These are phyloP conservation scores for Nematopogon swammerdamellus DNA, from an alignment of 2,888 invertebrate genomes.

Conservation along the genomic window DNA sequence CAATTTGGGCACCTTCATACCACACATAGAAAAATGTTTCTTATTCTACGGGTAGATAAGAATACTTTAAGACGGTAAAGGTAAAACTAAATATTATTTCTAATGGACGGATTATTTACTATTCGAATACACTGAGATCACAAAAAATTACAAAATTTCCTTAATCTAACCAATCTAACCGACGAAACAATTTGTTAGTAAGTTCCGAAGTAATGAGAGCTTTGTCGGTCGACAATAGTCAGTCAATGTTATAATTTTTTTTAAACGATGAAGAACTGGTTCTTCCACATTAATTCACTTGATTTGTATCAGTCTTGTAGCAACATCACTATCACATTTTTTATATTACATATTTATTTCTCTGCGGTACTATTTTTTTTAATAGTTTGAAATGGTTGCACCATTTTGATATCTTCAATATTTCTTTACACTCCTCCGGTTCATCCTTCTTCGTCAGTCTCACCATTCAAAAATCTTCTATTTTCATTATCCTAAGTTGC, in stretches of 20 bases:
- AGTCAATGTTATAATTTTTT: too few species aligned
- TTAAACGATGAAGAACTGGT: too few species aligned
- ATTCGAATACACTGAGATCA: neutral
- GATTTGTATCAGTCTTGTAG: neutral
- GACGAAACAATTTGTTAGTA: too few species aligned
- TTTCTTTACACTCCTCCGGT: neutral
- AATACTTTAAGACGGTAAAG: too few species aligned
- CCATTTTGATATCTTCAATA: neutral
- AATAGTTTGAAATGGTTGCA: neutral
- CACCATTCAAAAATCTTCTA: neutral
- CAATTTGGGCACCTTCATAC: too few species aligned
- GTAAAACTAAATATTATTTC: neutral
- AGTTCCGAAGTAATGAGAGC: too few species aligned
- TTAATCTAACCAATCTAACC: too few species aligned
- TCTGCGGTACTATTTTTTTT: neutral
- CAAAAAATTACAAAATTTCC: neutral
- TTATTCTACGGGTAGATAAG: too few species aligned
- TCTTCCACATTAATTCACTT: neutral
- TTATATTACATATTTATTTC: neutral
- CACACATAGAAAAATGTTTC: too few species aligned
- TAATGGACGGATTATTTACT: neutral
- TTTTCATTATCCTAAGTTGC: slow-evolving; percentile 3
- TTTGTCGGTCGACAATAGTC: too few species aligned
- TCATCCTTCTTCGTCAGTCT: too few species aligned
- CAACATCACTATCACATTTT: neutral